Evolutionary conservation across 1,140 invertebrate genomes (phyloP), one percentile per base, ranked within the genome.

Genomic region (Drosophila quadrilineata): DNA sequence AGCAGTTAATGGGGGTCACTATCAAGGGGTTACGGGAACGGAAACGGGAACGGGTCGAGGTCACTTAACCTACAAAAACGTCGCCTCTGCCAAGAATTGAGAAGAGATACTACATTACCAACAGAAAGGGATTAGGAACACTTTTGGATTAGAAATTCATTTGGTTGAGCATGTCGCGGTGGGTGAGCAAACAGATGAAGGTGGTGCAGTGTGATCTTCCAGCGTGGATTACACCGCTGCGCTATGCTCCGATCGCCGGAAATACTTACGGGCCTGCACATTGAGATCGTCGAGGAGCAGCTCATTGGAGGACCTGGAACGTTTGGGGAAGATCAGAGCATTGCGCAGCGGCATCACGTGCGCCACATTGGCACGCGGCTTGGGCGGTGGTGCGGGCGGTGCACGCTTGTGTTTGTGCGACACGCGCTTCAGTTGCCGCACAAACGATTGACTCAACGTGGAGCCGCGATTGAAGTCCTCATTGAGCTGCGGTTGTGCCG

Each of bases 371-470:
- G 65, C 53, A 6, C 63, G 70, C n/a, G 82, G 80, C 52, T 80
- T 79, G 2, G 75, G 72, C n/a, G 79, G 79, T 4, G 76, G 73
- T 16, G 74, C 43, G 3, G 87, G 87, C 10, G 69, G 48, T 0
- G 82, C 71, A 3, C 63, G 57, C 17, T 86, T 88, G 35, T 87
- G 67, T 6, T 87, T 86, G 36, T 72, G 73, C 40, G 80, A 74
- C 10, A 75, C 65, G 10, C 60, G 68, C 21, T 73, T 63, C 29
- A 88, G 38, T 35, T 88, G 86, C n/a, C 70, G 69, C 36, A 89
- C 88, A 46, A 90, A 90, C 16, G 89, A 90, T 45, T 90, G 87
- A 38, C 88, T 89, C 1, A 90, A 41, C 3, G 88, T 90, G 6
- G 89, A 85, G 31, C 88, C 88, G 2, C 88, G 68, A 49, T 89